phyloP scores from a whole-genome alignment of 2,113 vertebrate species.

The Steatornis caripensis region DNA sequence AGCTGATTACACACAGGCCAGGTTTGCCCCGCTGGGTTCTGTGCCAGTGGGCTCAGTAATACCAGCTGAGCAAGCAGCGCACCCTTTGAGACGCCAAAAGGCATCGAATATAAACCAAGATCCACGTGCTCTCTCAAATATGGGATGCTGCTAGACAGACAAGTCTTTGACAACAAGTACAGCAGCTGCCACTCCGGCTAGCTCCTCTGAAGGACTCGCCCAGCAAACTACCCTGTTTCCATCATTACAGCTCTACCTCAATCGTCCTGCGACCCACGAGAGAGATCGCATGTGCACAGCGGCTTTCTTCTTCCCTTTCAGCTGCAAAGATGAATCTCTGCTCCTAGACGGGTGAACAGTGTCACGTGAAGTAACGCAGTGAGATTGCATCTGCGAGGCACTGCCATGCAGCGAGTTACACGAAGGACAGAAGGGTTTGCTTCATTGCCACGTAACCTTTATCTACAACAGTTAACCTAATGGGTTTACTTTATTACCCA shows the following conservation, averaged over 20 bases:
- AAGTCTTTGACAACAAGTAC: background rate
- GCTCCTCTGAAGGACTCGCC: background rate
- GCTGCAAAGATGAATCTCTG: background rate
- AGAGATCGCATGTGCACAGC: rapidly evolving
- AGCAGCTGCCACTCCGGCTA: background rate
- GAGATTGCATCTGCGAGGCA: background rate
- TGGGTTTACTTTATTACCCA: background rate
- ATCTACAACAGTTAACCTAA: background rate
- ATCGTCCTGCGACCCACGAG: rapidly evolving
- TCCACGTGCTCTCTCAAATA: background rate
- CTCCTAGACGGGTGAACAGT: background rate
- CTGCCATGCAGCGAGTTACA: background rate
- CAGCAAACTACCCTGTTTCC: background rate
- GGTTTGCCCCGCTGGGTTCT: background rate
- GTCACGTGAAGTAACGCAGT: background rate
- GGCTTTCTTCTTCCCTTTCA: background rate
- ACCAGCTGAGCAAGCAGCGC: background rate
- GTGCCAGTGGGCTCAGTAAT: rapidly evolving
- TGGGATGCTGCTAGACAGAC: background rate
- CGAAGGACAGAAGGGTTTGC: background rate
- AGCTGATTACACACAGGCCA: rapidly evolving
- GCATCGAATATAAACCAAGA: background rate
- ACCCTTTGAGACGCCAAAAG: background rate
- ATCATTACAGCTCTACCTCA: background rate
- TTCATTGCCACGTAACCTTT: background rate